Conservation (phyloP, 2,888 invertebrate genomes). For the Epinotia ramella region DNA sequence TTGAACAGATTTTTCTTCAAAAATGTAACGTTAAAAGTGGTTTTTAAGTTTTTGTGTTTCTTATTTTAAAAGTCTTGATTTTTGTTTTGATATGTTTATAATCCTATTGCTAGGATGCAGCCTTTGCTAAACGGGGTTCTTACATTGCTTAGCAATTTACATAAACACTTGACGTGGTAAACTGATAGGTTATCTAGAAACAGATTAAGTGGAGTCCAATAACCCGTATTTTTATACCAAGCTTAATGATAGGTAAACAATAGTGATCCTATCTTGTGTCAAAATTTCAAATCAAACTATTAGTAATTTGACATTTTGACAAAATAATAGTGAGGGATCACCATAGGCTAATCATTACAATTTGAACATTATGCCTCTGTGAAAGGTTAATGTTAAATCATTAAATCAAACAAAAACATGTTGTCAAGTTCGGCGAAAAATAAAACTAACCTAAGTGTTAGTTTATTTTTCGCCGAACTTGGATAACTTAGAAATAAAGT, state of each 20-base stretch:
- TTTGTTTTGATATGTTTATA: too few relatives aligned
- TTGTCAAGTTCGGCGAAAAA: too few relatives aligned
- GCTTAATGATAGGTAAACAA: not conserved
- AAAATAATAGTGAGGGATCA: not conserved
- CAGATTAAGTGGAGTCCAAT: not conserved
- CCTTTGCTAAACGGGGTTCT: not conserved
- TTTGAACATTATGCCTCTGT: not conserved
- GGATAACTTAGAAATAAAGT: too few relatives aligned
- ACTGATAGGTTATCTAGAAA: not conserved
- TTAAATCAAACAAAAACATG: too few relatives aligned
- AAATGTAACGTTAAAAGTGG: too few relatives aligned
- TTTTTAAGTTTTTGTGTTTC: too few relatives aligned
- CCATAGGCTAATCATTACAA: not conserved
- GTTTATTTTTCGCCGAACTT: too few relatives aligned
- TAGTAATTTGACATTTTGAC: not conserved
- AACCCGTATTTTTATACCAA: not conserved
- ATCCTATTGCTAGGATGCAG: not conserved
- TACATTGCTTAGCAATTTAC: constrained; percentile 24
- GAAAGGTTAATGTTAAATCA: not conserved
- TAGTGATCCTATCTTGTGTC: not conserved
- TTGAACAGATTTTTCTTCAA: too few relatives aligned
- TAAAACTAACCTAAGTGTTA: too few relatives aligned
- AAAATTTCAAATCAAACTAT: not conserved
- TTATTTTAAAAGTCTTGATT: too few relatives aligned
- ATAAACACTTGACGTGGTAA: constrained; percentile 16